Evolutionary conservation across 1,140 invertebrate genomes (phyloP).

Genomic region (Nephila pilipes): DNA sequence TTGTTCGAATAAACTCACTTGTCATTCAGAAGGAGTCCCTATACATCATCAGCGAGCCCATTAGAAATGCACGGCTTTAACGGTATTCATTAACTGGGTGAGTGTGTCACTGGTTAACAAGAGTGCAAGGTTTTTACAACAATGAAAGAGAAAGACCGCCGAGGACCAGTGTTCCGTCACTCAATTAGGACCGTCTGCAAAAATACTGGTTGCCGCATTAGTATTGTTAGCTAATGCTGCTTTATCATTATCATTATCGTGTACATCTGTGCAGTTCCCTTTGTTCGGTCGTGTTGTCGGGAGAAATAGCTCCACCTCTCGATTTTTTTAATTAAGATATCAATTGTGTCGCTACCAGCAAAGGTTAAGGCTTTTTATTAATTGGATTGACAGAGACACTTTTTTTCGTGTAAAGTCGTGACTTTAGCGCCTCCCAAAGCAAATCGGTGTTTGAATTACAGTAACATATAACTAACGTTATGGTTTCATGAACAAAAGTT

Average conservation of each 20-base stretch:
- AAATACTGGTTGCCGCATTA: neutral
- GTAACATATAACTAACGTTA: too few relatives aligned
- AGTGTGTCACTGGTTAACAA: neutral
- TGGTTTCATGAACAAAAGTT: too few relatives aligned
- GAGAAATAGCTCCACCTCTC: too few relatives aligned
- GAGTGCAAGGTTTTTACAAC: neutral
- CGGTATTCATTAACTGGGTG: neutral
- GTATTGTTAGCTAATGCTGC: neutral
- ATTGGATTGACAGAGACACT: too few relatives aligned
- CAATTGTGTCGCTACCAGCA: too few relatives aligned
- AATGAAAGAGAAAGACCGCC: constrained; percentile 7
- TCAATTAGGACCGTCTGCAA: neutral
- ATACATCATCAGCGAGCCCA: neutral
- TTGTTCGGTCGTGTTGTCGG: neutral
- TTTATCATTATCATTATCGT: neutral
- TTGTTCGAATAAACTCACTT: neutral
- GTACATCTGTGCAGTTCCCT: neutral
- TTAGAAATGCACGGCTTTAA: neutral
- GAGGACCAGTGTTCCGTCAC: neutral
- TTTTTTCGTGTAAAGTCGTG: too few relatives aligned
- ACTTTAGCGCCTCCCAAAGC: too few relatives aligned
- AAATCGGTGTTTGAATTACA: too few relatives aligned
- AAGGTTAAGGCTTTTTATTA: too few relatives aligned
- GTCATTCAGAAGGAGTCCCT: neutral
- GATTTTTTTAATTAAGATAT: too few relatives aligned